These are phyloP conservation scores for Cyanoliseus patagonus DNA, from an alignment of 2,113 vertebrate genomes.

Conservation along the genomic window DNA sequence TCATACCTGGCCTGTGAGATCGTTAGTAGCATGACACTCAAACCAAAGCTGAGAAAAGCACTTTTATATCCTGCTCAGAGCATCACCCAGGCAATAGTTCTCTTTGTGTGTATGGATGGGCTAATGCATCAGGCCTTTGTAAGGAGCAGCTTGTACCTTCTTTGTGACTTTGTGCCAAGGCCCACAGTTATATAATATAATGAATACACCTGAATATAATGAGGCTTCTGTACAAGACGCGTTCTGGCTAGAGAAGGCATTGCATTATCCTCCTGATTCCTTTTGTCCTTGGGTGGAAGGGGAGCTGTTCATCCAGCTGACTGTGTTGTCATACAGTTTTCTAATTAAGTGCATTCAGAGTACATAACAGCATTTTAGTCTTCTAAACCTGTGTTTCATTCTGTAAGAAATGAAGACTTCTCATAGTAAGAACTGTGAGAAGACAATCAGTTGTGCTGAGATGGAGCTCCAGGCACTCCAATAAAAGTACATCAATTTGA, in stretches of 20 bases:
- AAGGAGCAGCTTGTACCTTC: background rate
- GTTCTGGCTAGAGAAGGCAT: background rate
- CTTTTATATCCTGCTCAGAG: background rate
- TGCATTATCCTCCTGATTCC: background rate
- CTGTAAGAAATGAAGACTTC: background rate
- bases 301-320: background rate
- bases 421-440: background rate
- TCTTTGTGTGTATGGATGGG: accelerated
- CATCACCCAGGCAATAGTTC: background rate
- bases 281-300: background rate
- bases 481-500: background rate
- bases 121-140: background rate
- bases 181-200: background rate
- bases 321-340: background rate
- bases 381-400: background rate
- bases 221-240: background rate
- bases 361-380: background rate
- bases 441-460: background rate
- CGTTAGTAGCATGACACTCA: background rate
- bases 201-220: background rate
- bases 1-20: background rate
- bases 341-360: background rate
- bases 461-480: background rate
- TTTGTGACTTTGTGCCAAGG: background rate
- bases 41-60: background rate